Percentiles rank a stretch among this genome's conserved stretches.
Conservation (phyloP, 64 coral and sea anemone species). For the Porites lutea region DNA sequence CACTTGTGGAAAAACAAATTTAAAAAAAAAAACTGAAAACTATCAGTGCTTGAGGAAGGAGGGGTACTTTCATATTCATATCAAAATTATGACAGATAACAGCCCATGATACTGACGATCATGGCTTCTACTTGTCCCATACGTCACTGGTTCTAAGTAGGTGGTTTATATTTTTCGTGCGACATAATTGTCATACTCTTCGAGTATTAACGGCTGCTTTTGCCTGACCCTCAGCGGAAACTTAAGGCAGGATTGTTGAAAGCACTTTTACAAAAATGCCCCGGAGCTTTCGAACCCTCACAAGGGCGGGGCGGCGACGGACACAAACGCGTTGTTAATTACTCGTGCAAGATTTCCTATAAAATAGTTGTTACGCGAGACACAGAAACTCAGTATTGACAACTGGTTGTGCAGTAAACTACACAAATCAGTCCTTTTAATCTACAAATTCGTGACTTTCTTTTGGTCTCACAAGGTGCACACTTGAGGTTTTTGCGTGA, state of each 20-base stretch:
- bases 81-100: background rate
- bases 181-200: conserved; percentile 10
- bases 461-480: background rate
- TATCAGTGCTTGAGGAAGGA: background rate
- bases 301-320: conserved; percentile 16
- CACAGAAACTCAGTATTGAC: background rate
- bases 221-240: background rate
- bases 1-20: background rate
- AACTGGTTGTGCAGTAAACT: background rate
- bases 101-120: background rate
- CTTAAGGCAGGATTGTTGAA: conserved; percentile 5
- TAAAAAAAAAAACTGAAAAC: background rate
- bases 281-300: conserved; percentile 1
- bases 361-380: background rate
- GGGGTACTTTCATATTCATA: background rate
- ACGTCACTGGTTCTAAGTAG: background rate
- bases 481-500: background rate
- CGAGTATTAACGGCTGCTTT: background rate
- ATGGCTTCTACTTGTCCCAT: no score
- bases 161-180: background rate
- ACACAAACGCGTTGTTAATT: conserved; percentile 13
- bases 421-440: background rate
- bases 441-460: background rate
- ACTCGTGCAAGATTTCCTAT: background rate
- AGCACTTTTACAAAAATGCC: conserved; percentile 1